Base-by-base conservation (phyloP, 2,888 invertebrate genomes). In the Sinohyriopsis cumingii region DNA sequence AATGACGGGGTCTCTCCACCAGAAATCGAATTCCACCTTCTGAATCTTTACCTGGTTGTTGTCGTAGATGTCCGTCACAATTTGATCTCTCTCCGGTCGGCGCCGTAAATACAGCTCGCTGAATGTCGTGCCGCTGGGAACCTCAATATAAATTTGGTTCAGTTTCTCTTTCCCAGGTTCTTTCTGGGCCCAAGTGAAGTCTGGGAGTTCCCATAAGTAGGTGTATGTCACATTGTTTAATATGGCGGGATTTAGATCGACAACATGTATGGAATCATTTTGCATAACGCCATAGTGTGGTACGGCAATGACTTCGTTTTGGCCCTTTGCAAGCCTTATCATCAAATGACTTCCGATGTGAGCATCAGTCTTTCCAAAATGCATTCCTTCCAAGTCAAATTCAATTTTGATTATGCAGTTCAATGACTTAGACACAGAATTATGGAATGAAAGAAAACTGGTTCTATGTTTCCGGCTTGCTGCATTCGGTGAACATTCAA, bases 1-100 rank as follows among this genome's bases (percentile, higher is more conserved):
- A n/a, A 73, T 67, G 61, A 68, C 71, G 22, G 33, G 68, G 60
- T 61, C 77, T 24, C 69, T 55, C 75, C 68, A 79, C 72, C 68
- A 63, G 45, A 67, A 79, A 65, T 65, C 73, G 54, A 73, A 72
- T 62, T 68, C 63, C 7, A 55, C 70, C 56, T 67, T 69, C 62
- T 70, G 67, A 57, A 73, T 69, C 25, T 69, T 69, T 45, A 70
- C 15, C 18, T 73, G 69, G 18, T 69, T 55, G 25, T 61, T 67
- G 20, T 67, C 55, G 33, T 73, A 73, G n/a, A 73, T 64, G 19
- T 73, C 62, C 20, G 59, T 33, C 9, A 67, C 57, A 25, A 57
- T 53, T 12, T 55, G 64, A 45, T 53, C 25, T n/a, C 55, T 45
- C 28, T 73, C 69, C 20, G 63, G 28, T 9, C 73, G 59, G 22